phyloP scores from a whole-genome alignment of 2,797 vertebrate genomes.

The Enteromius anoplus region DNA sequence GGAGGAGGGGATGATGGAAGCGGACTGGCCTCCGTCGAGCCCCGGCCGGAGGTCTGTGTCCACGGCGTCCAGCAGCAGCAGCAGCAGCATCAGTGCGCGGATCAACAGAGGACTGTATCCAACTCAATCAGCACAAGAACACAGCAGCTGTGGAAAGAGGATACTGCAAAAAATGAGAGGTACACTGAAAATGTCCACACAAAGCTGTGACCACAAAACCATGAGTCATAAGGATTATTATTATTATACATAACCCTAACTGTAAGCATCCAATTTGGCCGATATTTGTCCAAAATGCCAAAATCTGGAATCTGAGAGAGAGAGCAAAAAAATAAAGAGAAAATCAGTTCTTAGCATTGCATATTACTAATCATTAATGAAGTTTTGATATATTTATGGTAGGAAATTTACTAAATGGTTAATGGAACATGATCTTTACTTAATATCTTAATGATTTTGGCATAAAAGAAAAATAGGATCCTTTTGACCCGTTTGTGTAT shows the following conservation, averaged over 20 bases:
- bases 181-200: neutral
- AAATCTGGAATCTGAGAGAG: too few species aligned
- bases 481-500: neutral
- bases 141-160: conserved; percentile 79
- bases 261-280: too few species aligned
- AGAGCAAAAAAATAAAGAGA: too few species aligned
- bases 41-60: conserved; percentile 78
- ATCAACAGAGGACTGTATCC: conserved; percentile 76
- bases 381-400: neutral
- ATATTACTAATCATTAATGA: neutral
- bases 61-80: conserved; percentile 66
- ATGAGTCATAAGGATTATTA: neutral
- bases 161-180: conserved; percentile 88
- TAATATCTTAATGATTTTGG: too few species aligned
- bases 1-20: conserved; percentile 89
- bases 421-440: neutral
- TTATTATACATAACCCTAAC: too few species aligned
- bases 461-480: neutral
- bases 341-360: neutral
- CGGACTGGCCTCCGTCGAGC: conserved; percentile 88
- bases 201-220: neutral
- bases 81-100: conserved; percentile 65
- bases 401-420: neutral
- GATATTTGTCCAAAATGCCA: too few species aligned
- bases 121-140: conserved; percentile 69